Conservation (phyloP, 2,797 vertebrate species). For the Moxostoma hubbsi region DNA sequence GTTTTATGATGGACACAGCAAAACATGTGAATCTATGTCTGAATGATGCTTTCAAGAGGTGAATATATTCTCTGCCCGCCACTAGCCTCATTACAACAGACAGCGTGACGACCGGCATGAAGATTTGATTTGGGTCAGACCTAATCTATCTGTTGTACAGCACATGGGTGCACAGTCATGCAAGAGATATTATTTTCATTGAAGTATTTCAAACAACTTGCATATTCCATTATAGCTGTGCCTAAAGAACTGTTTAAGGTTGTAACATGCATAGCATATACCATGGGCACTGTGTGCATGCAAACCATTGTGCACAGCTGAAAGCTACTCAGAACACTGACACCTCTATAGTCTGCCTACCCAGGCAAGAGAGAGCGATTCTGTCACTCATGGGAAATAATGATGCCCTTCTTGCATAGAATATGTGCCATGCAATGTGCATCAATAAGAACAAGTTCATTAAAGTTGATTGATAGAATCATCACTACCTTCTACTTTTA, state of each 20-base stretch:
- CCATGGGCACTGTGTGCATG: not conserved
- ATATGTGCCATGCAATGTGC: constrained; percentile 6
- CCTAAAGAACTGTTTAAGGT: not conserved
- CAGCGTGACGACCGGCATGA: not conserved
- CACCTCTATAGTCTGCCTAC: constrained; percentile 31
- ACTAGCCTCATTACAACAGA: not conserved
- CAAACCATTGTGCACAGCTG: constrained; percentile 13
- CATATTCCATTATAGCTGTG: not conserved
- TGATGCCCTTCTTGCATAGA: constrained; percentile 32
- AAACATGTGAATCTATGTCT: no score
- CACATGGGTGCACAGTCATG: not conserved
- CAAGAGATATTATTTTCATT: not conserved
- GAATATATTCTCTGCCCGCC: not conserved
- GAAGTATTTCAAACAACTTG: not conserved
- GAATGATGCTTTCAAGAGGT: no score
- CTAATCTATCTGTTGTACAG: constrained; percentile 1
- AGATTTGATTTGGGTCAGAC: not conserved
- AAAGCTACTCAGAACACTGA: constrained; percentile 18
- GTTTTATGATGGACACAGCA: constrained; percentile 2
- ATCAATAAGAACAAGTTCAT: constrained; percentile 35
- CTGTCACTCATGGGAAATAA: constrained; percentile 37
- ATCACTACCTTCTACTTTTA: not conserved
- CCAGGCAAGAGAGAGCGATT: constrained; percentile 24
- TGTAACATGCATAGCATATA: not conserved
- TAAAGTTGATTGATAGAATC: constrained; percentile 24